phyloP scores from a whole-genome alignment of 2,888 invertebrate species.

The Drosophila setosimentum region DNA sequence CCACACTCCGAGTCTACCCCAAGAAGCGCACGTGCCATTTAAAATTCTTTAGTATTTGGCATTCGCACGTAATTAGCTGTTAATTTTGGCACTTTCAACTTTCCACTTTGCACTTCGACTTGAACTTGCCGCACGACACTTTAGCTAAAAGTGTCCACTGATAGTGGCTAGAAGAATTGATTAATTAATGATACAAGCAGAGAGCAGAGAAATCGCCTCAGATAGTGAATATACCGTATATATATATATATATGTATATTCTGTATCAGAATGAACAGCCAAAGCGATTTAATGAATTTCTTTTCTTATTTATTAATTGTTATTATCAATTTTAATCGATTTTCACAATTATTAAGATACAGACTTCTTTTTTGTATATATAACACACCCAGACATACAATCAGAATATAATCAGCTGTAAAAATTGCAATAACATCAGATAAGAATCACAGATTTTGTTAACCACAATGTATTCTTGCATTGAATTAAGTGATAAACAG shows the following conservation, averaged over 20 bases:
- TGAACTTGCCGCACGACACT: conserved; percentile 60
- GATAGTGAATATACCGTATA: neutral
- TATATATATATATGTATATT: neutral
- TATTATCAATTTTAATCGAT: neutral
- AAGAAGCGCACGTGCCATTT: conserved; percentile 42
- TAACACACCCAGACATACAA: neutral
- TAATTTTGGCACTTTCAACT: conserved; percentile 66
- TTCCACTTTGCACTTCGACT: conserved; percentile 32
- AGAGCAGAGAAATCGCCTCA: neutral
- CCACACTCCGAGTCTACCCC: neutral
- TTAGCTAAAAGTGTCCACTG: neutral
- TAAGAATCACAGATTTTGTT: neutral
- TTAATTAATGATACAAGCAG: neutral
- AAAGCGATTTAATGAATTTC: neutral
- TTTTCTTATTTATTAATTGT: neutral
- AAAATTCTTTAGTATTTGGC: conserved; percentile 56
- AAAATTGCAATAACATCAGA: neutral
- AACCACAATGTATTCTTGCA: too few relatives aligned
- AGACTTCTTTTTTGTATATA: neutral
- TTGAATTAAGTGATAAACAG: too few relatives aligned
- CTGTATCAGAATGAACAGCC: neutral
- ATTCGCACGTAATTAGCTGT: conserved; percentile 75
- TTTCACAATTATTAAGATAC: neutral
- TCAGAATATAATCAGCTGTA: too few relatives aligned
- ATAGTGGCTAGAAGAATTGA: neutral